Base-by-base conservation (phyloP, 2,113 vertebrate genomes). In the Upupa epops region DNA sequence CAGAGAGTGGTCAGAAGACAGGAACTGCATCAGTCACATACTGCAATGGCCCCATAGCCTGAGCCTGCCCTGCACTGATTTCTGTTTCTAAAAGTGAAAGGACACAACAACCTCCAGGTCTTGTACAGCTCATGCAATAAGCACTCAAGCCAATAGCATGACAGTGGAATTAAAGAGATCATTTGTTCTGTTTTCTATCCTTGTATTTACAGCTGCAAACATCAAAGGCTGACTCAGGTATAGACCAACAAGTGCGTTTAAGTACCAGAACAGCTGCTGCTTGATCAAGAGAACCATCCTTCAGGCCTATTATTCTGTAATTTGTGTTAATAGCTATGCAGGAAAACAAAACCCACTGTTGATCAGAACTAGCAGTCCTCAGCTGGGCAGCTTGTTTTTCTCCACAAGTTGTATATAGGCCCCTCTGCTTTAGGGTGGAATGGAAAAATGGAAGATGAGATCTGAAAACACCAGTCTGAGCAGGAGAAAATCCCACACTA, bases 251-350 rank as follows among this genome's bases (percentile, higher is more conserved):
- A 83, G 49, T 17, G 34, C n/a, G 20, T 56, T 71, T 63, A 60
- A 76, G 78, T 59, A 70, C 63, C 32, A 77, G 32, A 87, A 59
- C 68, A 92, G 71, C 93, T 93, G 89, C 78, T 88, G 87, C 46
- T 78, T 73, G 68, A 42, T 61, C 68, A 79, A 74, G 25, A 75
- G 28, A 85, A 17, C 8, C 68, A 91, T 42, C 63, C 79, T 93
- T 83, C 59, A 89, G 74, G 40, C 55, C 64, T 64, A 70, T 2
- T 69, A 36, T 48, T 63, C 46, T 46, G 60, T 70, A 91, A 83
- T 77, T 83, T 69, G n/a, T 75, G 63, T 42, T 69, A 59, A 89
- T 59, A 69, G 42, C 34, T 69, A 58, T 13, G 51, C 42, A 63
- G 37, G 60, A 59, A 59, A 85, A 72, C 28, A 78, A 68, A 82